These are phyloP conservation scores for Willowsia nigromaculata DNA, from an alignment of 2,888 invertebrate genomes.

Conservation along the genomic window DNA sequence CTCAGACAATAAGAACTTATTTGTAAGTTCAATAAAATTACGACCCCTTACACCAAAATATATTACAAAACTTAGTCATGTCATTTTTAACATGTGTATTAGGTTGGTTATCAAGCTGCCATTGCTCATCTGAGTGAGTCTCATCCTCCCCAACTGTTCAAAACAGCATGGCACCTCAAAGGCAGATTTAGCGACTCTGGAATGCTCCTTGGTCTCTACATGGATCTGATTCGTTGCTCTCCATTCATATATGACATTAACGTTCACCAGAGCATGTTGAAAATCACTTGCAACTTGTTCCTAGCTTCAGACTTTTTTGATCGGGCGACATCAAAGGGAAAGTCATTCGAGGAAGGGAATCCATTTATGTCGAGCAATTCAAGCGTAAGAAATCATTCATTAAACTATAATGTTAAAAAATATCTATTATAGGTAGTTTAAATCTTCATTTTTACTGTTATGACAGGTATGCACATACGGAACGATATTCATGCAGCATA, in stretches of 20 bases:
- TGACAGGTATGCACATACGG: constrained; percentile 82
- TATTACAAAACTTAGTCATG: not conserved
- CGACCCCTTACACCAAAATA: not conserved
- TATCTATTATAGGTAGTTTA: not conserved
- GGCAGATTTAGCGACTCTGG: constrained; percentile 63
- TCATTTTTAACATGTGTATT: constrained; percentile 76
- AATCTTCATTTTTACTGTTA: not conserved
- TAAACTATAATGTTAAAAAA: too few relatives aligned
- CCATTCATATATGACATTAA: constrained; percentile 83
- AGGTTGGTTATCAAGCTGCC: constrained; percentile 86
- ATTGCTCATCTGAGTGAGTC: constrained; percentile 85
- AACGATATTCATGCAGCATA: constrained; percentile 86
- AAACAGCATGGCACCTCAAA: constrained; percentile 85
- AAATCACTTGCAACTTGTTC: constrained; percentile 83
- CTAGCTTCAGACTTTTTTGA: constrained; percentile 75
- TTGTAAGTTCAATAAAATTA: constrained; percentile 37
- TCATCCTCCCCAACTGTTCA: constrained; percentile 86
- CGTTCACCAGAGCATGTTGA: constrained; percentile 81
- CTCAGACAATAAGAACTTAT: constrained; percentile 48
- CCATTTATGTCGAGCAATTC: constrained; percentile 71
- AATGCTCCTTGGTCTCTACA: constrained; percentile 80
- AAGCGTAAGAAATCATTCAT: constrained; percentile 55
- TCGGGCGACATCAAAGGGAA: constrained; percentile 45
- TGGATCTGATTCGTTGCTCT: constrained; percentile 82
- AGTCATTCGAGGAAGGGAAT: constrained; percentile 65